phyloP scores from a whole-genome alignment of 2,888 invertebrate genomes.

The Temnothorax ravouxi region DNA sequence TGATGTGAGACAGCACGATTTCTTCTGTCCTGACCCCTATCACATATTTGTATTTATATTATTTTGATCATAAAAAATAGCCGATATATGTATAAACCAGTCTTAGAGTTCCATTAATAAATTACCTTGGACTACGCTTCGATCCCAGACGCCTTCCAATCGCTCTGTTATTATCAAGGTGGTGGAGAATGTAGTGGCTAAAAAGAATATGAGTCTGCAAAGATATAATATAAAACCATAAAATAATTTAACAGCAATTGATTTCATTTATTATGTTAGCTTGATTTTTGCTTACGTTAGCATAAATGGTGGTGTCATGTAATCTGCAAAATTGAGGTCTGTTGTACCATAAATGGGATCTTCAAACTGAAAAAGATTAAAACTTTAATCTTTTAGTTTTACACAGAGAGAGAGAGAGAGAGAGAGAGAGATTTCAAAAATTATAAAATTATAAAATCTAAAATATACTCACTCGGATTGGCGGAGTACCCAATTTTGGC shows the following conservation, averaged over 20 bases:
- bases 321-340: slow-evolving; percentile 92
- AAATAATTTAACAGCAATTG: neutral
- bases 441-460: neutral
- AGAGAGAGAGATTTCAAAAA: neutral
- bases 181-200: slow-evolving; percentile 94
- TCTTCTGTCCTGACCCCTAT: slow-evolving; percentile 92
- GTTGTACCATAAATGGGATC: slow-evolving; percentile 91
- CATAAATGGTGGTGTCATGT: slow-evolving; percentile 90
- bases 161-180: slow-evolving; percentile 93
- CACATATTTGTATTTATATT: neutral
- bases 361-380: slow-evolving; percentile 87
- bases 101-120: neutral
- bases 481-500: slow-evolving; percentile 88
- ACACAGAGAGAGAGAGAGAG: neutral
- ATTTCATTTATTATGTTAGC: neutral
- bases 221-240: neutral
- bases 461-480: slow-evolving; percentile 86
- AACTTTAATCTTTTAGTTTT: neutral
- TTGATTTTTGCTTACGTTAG: neutral
- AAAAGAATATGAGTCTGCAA: slow-evolving; percentile 93
- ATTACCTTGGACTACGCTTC: slow-evolving; percentile 91
- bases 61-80: neutral
- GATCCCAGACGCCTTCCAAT: slow-evolving; percentile 94
- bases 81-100: neutral
- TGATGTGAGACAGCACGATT: slow-evolving; percentile 93